phyloP scores from a whole-genome alignment of 2,888 invertebrate genomes.

The Meghimatium bilineatum region DNA sequence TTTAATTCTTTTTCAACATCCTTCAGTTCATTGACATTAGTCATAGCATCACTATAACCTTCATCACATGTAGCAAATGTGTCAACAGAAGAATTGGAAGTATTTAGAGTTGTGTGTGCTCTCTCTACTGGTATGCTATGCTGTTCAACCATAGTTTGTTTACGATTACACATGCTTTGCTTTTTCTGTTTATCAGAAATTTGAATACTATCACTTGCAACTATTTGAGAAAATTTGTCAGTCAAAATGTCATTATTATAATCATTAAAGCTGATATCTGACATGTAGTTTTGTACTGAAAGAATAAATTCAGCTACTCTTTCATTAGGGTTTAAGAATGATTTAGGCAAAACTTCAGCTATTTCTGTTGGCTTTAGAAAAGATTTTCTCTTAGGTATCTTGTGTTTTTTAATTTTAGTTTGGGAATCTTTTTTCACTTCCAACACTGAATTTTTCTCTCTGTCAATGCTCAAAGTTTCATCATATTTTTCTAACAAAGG shows the following conservation, averaged over 20 bases:
- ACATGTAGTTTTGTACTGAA: slow-evolving; percentile 27
- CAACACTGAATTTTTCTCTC: background rate
- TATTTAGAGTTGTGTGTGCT: background rate
- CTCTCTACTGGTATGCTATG: background rate
- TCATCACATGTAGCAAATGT: slow-evolving; percentile 60
- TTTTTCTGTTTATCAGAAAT: background rate
- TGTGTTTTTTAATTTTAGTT: background rate
- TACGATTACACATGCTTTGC: background rate
- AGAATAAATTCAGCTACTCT: slow-evolving; percentile 43
- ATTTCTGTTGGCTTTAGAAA: slow-evolving; percentile 9
- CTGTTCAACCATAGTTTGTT: background rate
- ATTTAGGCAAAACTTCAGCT: slow-evolving; percentile 12
- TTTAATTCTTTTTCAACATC: background rate
- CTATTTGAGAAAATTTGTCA: background rate
- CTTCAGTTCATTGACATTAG: background rate
- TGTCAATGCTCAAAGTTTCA: background rate
- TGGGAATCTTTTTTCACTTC: background rate
- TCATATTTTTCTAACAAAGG: background rate
- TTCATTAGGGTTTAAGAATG: background rate
- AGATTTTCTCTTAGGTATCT: background rate
- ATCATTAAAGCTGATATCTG: slow-evolving; percentile 4
- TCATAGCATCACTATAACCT: slow-evolving; percentile 9
- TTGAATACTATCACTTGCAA: background rate
- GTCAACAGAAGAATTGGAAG: slow-evolving; percentile 51
- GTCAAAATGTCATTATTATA: background rate